A percentile compares a stretch with the other conserved stretches of the same genome.
phyloP scores from a whole-genome alignment of 2,888 invertebrate genomes.

The Ormyrus nitidulus region DNA sequence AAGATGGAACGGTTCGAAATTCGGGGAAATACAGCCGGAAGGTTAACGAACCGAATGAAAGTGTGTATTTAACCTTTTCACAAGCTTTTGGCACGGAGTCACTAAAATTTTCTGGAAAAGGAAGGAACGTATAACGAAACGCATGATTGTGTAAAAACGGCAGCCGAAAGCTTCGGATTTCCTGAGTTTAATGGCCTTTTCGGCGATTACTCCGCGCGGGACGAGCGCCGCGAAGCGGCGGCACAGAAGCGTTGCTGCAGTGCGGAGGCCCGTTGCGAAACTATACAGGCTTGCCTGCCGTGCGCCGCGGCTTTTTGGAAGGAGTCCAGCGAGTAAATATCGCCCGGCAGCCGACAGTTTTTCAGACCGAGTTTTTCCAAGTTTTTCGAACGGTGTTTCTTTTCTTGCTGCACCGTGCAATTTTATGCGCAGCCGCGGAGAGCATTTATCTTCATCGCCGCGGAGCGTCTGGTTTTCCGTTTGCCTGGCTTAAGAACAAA shows the following conservation, averaged over 20 bases:
- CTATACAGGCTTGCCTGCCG: not conserved
- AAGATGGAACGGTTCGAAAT: no score
- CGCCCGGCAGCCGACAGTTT: not conserved
- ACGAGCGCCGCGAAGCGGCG: not conserved
- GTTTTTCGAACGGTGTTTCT: no score
- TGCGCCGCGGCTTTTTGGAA: constrained; percentile 19
- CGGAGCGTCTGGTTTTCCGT: no score
- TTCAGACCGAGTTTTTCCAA: no score
- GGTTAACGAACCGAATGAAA: not conserved
- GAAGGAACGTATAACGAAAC: not conserved
- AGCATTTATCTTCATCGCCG: no score
- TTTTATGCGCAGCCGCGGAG: no score
- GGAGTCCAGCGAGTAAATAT: constrained; percentile 14
- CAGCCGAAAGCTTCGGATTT: constrained; percentile 3
- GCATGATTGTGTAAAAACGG: constrained; percentile 3
- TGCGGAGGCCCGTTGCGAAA: constrained; percentile 7
- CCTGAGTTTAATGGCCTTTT: constrained; percentile 35
- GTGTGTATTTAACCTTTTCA: not conserved
- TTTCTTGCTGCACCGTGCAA: no score
- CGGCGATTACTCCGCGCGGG: not conserved
- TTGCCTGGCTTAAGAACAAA: no score
- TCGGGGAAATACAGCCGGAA: no score
- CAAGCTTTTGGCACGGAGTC: constrained; percentile 15
- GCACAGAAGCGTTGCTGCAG: not conserved
- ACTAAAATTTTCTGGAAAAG: not conserved